These are phyloP conservation scores for Tetraneura akinire DNA, from an alignment of 1,140 invertebrate species.

Conservation along the genomic window DNA sequence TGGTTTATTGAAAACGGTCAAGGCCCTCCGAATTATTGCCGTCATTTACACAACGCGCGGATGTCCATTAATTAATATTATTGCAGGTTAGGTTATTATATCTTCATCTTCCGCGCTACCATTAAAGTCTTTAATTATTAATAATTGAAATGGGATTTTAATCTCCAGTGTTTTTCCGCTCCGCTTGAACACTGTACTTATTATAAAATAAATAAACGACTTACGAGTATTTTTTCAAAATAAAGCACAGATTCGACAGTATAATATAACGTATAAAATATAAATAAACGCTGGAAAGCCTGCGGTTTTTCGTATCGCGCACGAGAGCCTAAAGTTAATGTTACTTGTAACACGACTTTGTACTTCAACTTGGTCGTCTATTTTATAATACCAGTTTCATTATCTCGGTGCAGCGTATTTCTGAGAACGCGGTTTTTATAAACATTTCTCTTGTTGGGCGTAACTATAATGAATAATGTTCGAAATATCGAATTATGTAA, in stretches of 20 bases:
- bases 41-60: too few relatives aligned
- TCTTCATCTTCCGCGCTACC: too few relatives aligned
- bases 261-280: neutral
- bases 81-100: too few relatives aligned
- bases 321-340: conserved; percentile 3
- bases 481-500: too few relatives aligned
- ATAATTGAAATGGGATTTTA: too few relatives aligned
- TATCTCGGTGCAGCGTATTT: conserved; percentile 5
- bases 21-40: neutral
- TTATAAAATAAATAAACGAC: too few relatives aligned
- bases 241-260: too few relatives aligned
- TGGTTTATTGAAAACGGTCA: neutral
- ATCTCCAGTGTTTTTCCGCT: too few relatives aligned
- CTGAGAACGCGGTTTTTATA: neutral
- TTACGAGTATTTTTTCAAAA: too few relatives aligned
- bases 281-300: conserved; percentile 9
- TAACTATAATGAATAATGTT: neutral
- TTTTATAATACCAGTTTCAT: conserved; percentile 12
- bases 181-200: too few relatives aligned
- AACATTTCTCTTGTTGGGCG: neutral
- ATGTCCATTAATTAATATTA: too few relatives aligned
- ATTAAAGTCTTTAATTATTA: too few relatives aligned
- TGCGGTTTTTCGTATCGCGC: neutral
- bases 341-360: neutral
- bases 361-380: neutral